phyloP scores from a whole-genome alignment of 37 sponge, comb jelly and placozoan genomes.

The Halichondria panicea region DNA sequence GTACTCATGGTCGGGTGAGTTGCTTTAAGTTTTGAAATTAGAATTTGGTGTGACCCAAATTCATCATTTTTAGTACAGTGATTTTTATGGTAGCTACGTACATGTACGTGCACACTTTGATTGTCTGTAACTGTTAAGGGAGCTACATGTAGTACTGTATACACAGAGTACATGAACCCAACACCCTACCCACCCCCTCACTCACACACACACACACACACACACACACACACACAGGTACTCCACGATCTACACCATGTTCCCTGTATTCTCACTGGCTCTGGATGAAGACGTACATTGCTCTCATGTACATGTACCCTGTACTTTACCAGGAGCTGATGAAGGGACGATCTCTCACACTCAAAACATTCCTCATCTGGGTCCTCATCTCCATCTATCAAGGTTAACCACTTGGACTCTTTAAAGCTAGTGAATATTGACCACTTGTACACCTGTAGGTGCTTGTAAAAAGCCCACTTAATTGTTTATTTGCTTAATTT shows the following conservation, averaged over 20 bases:
- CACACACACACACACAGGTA: no score
- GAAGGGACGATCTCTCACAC: conserved; percentile 87
- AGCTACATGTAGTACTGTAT: no score
- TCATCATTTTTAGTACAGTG: neutral
- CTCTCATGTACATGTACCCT: conserved; percentile 88
- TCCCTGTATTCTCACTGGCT: conserved; percentile 90
- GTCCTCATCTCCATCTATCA: conserved; percentile 89
- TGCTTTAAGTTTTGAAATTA: neutral
- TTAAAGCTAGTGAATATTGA: neutral
- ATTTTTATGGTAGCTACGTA: no score
- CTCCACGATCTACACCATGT: conserved; percentile 93
- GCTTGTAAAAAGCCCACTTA: no score
- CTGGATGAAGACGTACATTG: conserved; percentile 94
- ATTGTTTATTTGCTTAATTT: no score
- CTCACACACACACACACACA: no score
- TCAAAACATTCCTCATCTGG: conserved; percentile 95
- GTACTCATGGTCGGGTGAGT: conserved; percentile 94
- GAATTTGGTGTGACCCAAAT: neutral
- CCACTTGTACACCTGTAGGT: no score
- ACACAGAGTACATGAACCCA: no score
- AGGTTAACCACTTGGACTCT: conserved; percentile 40
- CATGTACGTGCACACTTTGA: no score
- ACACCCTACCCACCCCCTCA: no score
- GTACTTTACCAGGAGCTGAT: conserved; percentile 92
- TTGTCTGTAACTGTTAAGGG: no score